These are phyloP conservation scores for Saimiri boliviensis DNA, from an alignment of 2,113 vertebrate genomes.

Conservation along the genomic window DNA sequence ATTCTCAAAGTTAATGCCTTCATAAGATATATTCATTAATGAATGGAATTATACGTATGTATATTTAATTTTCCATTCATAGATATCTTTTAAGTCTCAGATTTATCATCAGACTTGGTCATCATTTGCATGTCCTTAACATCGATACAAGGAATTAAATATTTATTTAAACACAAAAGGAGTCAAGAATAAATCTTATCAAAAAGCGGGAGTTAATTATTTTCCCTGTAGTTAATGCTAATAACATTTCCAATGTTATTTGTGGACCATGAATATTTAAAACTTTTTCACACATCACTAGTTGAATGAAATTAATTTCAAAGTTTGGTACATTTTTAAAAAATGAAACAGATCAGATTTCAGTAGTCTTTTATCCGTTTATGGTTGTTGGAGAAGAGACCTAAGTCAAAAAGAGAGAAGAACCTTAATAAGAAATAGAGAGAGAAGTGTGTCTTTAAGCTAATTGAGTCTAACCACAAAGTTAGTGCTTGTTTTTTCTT, in stretches of 20 bases:
- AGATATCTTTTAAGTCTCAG: neutral
- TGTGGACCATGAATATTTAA: neutral
- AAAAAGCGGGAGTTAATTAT: neutral
- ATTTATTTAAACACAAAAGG: neutral
- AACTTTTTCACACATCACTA: neutral
- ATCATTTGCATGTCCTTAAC: neutral
- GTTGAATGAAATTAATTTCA: neutral
- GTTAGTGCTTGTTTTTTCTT: neutral
- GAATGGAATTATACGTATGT: neutral
- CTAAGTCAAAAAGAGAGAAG: neutral
- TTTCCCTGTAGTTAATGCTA: neutral
- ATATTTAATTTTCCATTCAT: neutral
- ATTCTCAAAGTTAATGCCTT: neutral
- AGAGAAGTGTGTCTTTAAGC: neutral
- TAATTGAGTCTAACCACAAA: neutral
- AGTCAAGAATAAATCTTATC: constrained; percentile 21
- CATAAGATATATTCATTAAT: neutral
- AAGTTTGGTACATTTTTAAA: neutral
- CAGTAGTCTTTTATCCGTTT: neutral
- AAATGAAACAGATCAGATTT: neutral
- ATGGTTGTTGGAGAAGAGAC: neutral
- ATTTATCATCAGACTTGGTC: neutral
- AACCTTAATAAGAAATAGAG: neutral
- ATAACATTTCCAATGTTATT: neutral
- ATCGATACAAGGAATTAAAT: neutral